A percentile compares a stretch with the other conserved stretches of the same genome.
Conservation (phyloP, 2,888 invertebrate species). For the Platycheirus albimanus region DNA sequence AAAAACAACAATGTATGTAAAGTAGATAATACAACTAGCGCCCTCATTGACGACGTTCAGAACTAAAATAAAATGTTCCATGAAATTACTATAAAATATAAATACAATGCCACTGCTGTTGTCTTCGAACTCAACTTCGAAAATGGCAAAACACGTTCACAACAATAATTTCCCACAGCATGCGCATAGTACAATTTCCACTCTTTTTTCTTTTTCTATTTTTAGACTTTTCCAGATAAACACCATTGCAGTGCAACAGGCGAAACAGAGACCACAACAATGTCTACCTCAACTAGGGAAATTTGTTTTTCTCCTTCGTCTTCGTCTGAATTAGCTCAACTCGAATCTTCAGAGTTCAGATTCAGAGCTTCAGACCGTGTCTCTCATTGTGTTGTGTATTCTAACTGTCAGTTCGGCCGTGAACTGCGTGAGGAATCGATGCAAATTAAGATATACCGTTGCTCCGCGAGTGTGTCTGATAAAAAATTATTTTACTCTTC, state of each 20-base stretch:
- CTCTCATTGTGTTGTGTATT: slow-evolving; percentile 47
- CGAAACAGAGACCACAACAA: slow-evolving; percentile 65
- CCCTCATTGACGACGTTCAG: too few relatives aligned
- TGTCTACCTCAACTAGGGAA: slow-evolving; percentile 8
- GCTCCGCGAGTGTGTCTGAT: slow-evolving; percentile 58
- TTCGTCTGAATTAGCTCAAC: slow-evolving; percentile 16
- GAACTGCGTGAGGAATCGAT: slow-evolving; percentile 75
- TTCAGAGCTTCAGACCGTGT: too few relatives aligned
- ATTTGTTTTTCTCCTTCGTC: slow-evolving; percentile 10
- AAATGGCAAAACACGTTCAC: not conserved
- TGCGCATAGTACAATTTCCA: slow-evolving; percentile 49
- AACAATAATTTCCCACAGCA: slow-evolving; percentile 41
- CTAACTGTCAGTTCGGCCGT: slow-evolving; percentile 70
- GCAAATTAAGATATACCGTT: slow-evolving; percentile 46
- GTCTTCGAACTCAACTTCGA: too few relatives aligned
- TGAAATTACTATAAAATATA: too few relatives aligned
- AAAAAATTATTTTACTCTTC: slow-evolving; percentile 13
- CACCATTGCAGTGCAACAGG: slow-evolving; percentile 50
- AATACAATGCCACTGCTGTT: too few relatives aligned
- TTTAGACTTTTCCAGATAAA: slow-evolving; percentile 53
- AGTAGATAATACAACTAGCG: too few relatives aligned
- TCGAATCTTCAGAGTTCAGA: too few relatives aligned
- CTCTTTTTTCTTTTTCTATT: slow-evolving; percentile 13
- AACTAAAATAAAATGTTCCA: too few relatives aligned
- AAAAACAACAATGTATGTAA: too few relatives aligned